These are phyloP conservation scores for Leptocoma aspasia DNA, from an alignment of 2,113 vertebrate species.

Conservation along the genomic window DNA sequence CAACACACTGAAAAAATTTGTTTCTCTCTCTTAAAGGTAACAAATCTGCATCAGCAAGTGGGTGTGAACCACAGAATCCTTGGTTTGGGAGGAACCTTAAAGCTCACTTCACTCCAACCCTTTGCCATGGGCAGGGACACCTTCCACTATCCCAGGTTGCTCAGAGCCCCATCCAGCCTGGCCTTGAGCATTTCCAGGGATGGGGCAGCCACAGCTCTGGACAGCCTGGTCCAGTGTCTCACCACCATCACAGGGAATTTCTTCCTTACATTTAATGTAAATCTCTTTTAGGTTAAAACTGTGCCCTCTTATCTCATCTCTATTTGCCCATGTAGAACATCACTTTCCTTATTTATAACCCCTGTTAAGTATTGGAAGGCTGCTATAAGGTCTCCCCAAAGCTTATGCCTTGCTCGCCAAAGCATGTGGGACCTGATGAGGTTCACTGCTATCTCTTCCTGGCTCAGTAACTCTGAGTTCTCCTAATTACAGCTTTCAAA, in stretches of 20 bases:
- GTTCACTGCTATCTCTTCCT: not conserved
- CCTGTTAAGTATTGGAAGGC: not conserved
- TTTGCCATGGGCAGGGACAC: not conserved
- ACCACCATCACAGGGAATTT: not conserved
- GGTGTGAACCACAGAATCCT: not conserved
- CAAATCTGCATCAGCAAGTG: not conserved
- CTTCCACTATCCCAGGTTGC: not conserved
- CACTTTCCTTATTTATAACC: not conserved
- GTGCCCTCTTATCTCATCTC: no score
- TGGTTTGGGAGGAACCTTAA: not conserved
- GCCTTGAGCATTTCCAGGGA: not conserved
- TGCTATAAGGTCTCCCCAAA: not conserved
- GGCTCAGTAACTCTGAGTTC: not conserved
- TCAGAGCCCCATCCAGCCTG: not conserved
- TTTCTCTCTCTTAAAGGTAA: not conserved
- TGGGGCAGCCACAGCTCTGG: not conserved
- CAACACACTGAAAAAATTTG: not conserved
- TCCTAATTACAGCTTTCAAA: not conserved
- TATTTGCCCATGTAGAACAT: not conserved
- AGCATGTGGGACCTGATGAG: accelerated
- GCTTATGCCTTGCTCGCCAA: not conserved
- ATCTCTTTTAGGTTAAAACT: not conserved
- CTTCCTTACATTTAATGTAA: not conserved
- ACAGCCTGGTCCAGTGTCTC: not conserved
- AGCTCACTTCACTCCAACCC: not conserved